These are phyloP conservation scores for Tachystola acroxantha DNA, from an alignment of 2,888 invertebrate genomes.

Conservation along the genomic window DNA sequence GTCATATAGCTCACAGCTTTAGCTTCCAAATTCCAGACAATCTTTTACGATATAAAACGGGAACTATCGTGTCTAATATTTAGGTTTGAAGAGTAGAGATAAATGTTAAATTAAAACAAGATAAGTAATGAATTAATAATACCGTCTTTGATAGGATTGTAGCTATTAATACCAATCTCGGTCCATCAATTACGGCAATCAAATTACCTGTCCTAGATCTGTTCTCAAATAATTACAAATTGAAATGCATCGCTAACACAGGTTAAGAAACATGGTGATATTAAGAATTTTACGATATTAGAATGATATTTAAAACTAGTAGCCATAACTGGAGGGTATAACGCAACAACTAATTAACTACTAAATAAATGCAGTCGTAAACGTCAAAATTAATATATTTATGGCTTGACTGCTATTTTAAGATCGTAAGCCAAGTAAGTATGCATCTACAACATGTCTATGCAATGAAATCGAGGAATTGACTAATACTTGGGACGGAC, in stretches of 20 bases:
- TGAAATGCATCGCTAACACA: slow-evolving; percentile 5
- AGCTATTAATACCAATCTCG: slow-evolving; percentile 36
- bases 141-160: slow-evolving; percentile 21
- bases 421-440: not conserved
- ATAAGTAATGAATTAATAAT: not conserved
- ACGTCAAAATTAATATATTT: slow-evolving; percentile 2
- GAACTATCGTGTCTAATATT: too few species aligned
- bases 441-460: too few species aligned
- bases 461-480: too few species aligned
- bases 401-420: not conserved
- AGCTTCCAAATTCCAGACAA: too few species aligned
- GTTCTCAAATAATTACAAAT: slow-evolving; percentile 5
- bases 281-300: not conserved
- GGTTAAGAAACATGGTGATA: not conserved
- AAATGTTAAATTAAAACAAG: too few species aligned
- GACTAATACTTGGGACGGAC: too few species aligned
- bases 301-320: not conserved
- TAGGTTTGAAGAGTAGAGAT: too few species aligned
- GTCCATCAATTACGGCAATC: slow-evolving; percentile 44
- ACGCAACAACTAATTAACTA: too few species aligned
- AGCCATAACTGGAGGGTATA: too few species aligned
- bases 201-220: slow-evolving; percentile 42
- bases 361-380: not conserved
- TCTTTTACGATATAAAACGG: too few species aligned
- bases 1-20: too few species aligned